phyloP scores from a whole-genome alignment of 1,140 invertebrate genomes.

The Hypsibius dujardini region DNA sequence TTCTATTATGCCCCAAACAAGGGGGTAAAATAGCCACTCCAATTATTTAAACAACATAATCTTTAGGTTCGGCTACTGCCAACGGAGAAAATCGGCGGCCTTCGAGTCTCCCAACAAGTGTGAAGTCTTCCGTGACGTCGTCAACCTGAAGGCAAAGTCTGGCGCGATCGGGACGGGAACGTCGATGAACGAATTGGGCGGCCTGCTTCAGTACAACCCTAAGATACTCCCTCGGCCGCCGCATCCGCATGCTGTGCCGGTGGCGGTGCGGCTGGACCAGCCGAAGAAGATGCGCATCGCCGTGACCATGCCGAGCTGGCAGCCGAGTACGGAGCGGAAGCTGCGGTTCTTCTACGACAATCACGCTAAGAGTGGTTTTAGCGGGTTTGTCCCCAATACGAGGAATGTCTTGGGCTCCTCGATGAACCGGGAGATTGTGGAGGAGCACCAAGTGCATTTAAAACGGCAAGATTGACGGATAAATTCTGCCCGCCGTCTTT shows the following conservation, averaged over 20 bases:
- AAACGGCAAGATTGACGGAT: background rate
- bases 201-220: background rate
- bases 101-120: no score
- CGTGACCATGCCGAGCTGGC: background rate
- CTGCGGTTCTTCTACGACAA: background rate
- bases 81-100: no score
- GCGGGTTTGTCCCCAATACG: background rate
- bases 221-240: background rate
- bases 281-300: constrained; percentile 18
- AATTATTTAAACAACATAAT: no score
- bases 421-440: background rate
- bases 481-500: background rate
- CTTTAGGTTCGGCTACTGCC: no score
- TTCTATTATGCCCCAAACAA: no score
- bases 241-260: constrained; percentile 16
- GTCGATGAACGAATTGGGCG: no score
- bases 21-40: no score
- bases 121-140: no score
- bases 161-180: no score
- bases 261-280: constrained; percentile 25
- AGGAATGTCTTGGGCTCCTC: background rate
- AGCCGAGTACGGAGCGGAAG: background rate
- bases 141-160: no score
- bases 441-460: background rate
- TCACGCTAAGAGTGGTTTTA: constrained; percentile 1